Percentiles rank a stretch among this genome's conserved stretches.
phyloP scores from a whole-genome alignment of 2,797 vertebrate genomes.

The Smutsia gigantea region DNA sequence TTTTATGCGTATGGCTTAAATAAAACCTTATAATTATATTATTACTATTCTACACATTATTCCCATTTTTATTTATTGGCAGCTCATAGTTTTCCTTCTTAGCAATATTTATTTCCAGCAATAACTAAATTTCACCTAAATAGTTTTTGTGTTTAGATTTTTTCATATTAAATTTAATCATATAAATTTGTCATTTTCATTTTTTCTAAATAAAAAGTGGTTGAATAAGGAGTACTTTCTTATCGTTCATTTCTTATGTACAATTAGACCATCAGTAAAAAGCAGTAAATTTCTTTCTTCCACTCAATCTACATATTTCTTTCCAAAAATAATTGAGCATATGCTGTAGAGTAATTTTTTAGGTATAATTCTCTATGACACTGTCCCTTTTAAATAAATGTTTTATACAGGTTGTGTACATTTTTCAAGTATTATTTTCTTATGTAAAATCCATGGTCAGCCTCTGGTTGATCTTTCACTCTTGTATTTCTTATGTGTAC shows the following conservation, averaged over 20 bases:
- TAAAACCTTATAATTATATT: not conserved
- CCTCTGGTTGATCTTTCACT: not conserved
- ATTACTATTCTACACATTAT: not conserved
- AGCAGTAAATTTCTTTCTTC: not conserved
- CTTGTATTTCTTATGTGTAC: not conserved
- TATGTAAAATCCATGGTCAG: not conserved
- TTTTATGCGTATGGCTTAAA: not conserved
- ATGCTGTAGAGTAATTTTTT: not conserved
- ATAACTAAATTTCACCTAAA: not conserved
- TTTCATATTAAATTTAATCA: not conserved
- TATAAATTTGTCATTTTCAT: not conserved
- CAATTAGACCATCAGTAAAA: not conserved
- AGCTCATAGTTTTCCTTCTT: not conserved
- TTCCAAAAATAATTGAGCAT: not conserved
- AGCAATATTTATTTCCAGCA: not conserved
- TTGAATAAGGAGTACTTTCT: not conserved
- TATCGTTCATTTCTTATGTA: not conserved
- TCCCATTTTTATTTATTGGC: not conserved
- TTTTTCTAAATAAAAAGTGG: not conserved
- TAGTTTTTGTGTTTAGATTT: not conserved
- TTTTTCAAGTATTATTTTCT: not conserved
- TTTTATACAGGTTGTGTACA: not conserved
- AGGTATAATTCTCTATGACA: not conserved
- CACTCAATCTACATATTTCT: not conserved
- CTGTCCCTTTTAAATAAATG: not conserved